phyloP scores from a whole-genome alignment of 2,113 vertebrate genomes.

The Anas platyrhynchos region DNA sequence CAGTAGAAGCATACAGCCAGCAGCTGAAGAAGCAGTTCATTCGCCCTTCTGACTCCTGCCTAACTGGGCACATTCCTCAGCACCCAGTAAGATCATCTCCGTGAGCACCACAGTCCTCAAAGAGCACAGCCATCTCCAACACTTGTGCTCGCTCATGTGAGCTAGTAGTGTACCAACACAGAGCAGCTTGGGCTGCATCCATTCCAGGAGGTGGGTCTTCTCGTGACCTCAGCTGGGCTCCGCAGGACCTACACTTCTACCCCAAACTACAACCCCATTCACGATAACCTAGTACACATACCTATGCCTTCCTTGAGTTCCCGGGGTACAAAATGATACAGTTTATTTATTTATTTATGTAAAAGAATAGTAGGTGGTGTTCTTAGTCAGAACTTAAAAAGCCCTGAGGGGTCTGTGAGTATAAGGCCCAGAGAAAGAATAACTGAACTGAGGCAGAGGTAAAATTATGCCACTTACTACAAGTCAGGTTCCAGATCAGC shows the following conservation, averaged over 20 bases:
- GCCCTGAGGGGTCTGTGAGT: fast-evolving
- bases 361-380: background rate
- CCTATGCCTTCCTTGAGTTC: background rate
- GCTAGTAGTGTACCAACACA: background rate
- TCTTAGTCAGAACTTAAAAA: background rate
- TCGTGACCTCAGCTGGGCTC: background rate
- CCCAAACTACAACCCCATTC: background rate
- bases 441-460: background rate
- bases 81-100: background rate
- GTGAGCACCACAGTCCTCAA: fast-evolving
- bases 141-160: background rate
- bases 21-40: background rate
- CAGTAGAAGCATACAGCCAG: background rate
- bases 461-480: background rate
- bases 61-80: background rate
- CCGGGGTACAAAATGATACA: background rate
- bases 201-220: background rate
- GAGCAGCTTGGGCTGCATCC: background rate
- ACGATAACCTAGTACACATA: background rate
- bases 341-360: background rate
- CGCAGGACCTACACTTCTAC: background rate
- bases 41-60: background rate
- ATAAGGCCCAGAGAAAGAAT: background rate
- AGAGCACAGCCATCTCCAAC: background rate
- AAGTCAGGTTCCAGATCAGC: background rate